Percentiles rank a stretch among this genome's conserved stretches.
Conservation (phyloP, 2,113 vertebrate species). For the Sorex araneus region DNA sequence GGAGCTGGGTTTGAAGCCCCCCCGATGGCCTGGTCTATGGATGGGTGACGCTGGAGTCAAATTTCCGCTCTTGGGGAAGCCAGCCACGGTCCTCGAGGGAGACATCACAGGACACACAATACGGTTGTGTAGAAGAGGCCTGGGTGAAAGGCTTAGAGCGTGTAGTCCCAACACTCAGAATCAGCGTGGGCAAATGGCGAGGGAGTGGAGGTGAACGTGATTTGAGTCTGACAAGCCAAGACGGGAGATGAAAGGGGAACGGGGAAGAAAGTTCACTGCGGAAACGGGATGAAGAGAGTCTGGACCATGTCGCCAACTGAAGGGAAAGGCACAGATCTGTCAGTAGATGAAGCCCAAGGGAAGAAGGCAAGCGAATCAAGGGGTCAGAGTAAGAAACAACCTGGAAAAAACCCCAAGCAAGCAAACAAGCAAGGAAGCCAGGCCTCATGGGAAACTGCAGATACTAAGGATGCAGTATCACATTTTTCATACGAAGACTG, state of each 20-base stretch:
- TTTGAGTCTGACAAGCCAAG: background rate
- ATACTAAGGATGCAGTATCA: background rate
- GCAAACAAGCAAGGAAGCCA: background rate
- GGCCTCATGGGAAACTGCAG: background rate
- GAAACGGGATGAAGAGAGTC: background rate
- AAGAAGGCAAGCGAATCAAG: background rate
- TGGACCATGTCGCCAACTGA: background rate
- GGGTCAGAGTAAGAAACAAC: background rate
- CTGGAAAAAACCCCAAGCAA: background rate
- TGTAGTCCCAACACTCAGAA: background rate
- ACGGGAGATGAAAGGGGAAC: background rate
- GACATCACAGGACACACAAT: background rate
- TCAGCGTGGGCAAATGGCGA: background rate
- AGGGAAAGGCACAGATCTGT: slow-evolving; percentile 45
- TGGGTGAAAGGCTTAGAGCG: background rate
- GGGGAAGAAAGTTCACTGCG: background rate
- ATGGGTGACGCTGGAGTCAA: background rate
- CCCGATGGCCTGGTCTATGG: background rate
- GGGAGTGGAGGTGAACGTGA: background rate
- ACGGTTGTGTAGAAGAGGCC: background rate
- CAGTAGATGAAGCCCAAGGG: slow-evolving; percentile 1
- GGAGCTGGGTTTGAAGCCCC: background rate
- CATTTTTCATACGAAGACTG: background rate
- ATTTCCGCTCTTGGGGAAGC: background rate
- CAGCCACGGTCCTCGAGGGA: background rate